A percentile compares a stretch with the other conserved stretches of the same genome.
Evolutionary conservation across 1,140 invertebrate genomes (phyloP).

Genomic region (Rhopalosiphum maidis): DNA sequence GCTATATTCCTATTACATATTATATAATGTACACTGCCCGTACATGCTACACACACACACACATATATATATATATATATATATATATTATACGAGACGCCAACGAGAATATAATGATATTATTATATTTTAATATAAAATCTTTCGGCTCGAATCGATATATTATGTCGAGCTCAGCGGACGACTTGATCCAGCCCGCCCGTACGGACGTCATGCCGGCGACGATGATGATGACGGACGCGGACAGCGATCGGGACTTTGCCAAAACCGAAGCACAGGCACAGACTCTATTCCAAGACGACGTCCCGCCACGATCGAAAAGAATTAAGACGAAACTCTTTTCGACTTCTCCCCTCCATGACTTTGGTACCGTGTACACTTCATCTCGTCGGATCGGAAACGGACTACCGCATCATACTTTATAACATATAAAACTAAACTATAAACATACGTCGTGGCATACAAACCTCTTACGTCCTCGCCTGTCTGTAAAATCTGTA

Average conservation of each 20-base stretch:
- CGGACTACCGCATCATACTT: not conserved
- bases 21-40: not conserved
- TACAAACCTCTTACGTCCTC: too few species aligned
- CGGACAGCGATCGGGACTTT: slow-evolving; percentile 24
- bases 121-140: not conserved
- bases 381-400: not conserved
- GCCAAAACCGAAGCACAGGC: not conserved
- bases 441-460: too few species aligned
- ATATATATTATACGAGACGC: not conserved
- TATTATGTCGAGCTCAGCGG: not conserved
- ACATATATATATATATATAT: not conserved
- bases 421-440: too few species aligned
- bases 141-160: not conserved
- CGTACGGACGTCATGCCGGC: not conserved
- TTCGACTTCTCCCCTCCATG: not conserved
- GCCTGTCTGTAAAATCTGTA: too few species aligned
- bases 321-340: slow-evolving; percentile 18
- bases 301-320: slow-evolving; percentile 28
- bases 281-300: not conserved
- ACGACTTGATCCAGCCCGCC: not conserved
- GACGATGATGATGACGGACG: not conserved
- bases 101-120: not conserved
- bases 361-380: too few species aligned
- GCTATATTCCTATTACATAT: not conserved
- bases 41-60: not conserved